Evolutionary conservation across 1,140 invertebrate species (phyloP), one percentile per base, ranked within the genome.

Genomic region (Diorhabda elongata): DNA sequence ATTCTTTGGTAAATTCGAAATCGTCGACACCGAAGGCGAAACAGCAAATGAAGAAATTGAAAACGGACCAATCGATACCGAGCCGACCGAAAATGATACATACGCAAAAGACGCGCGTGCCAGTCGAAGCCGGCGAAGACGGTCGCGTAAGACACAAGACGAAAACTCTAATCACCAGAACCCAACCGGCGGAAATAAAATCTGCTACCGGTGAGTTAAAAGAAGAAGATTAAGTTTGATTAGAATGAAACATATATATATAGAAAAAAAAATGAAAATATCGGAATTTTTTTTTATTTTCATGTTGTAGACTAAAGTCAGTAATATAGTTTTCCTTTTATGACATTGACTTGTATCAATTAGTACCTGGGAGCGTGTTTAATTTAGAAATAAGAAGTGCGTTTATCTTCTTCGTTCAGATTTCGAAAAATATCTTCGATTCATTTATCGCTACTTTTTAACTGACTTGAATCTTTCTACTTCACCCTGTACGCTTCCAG

Each of bases 31-130:
- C 64, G 62, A 3, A 73, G 73, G 66, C 5, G 43, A 7, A 69
- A 43, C 26, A 26, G 26, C 52, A 57, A 82, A 61, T 79, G 81
- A 85, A 69, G 83, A 84, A 75, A 68, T 57, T 26, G 76, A 82
- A 68, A 73, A 77, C 41, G 70, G 81, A 73, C 57, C 78, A 73
- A 63, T 64, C 72, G 5, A 71, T 83, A 3, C 81, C 84, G 1
- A 83, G 84, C 2, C 80, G 89, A 57, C 89, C 89, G 0, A 87
- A 88, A 73, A 91, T 91, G 89, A 91, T 91, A 70, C 89, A 90
- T 72, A 91, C 89, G 0, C 87, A 89, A 76, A 89, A 89, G 73
- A 86, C 85, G 2, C 80, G 85, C 63, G 83, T 87, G 3, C 80
- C 86, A 2, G 82, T 85, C 2, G 84, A 86, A 61, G 74, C 83